Evolutionary conservation across 2,113 vertebrate species (phyloP), one percentile per base, ranked within the genome.

Genomic region (Myodes glareolus): DNA sequence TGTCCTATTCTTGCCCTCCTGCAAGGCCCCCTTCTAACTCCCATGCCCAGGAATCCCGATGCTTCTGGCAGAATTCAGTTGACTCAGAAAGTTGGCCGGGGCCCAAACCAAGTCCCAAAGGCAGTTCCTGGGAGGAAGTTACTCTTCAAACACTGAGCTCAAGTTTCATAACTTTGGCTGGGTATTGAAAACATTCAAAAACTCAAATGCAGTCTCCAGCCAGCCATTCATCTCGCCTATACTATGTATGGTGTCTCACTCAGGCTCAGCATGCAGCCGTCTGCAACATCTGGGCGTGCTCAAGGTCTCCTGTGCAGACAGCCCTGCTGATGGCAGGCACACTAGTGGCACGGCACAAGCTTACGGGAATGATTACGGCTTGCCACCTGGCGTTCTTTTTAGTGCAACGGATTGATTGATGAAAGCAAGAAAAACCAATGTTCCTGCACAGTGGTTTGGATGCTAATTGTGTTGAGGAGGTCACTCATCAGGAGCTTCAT

Each of bases 71-170:
- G 55, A 29, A 45, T 0, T 33, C 36, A 39, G 19, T 7, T 55
- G 5, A 33, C 9, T 55, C 88, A 29, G 1, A 50, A 65, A 68
- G 73, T 5, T 21, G 72, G 77, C 89, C 29, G 1, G 47, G 31
- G 23, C 63, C 61, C 97, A 92, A 94, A 76, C 65, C 45, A 70
- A 45, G 8, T 6, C 68, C 45, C 61, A 8, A 77, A 29, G 13
- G 16, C 12, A 88, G 50, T 21, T 90, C 58, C 97, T 92, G 88
- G 81, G 61, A 93, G 89, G 81, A 97, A 81, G 76, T 86, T 4
- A 1, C 61, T 91, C 76, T 87, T 92, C 58, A 55, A 21, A 31
- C 9, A 31, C 36, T 63, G 39, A 91, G 2, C 63, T 72, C 39
- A 1, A 0, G 17, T 95, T 94, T 94, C 11, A 19, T 75, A 58